Evolutionary conservation across 2,113 vertebrate genomes (phyloP).

Genomic region (Myodes glareolus): DNA sequence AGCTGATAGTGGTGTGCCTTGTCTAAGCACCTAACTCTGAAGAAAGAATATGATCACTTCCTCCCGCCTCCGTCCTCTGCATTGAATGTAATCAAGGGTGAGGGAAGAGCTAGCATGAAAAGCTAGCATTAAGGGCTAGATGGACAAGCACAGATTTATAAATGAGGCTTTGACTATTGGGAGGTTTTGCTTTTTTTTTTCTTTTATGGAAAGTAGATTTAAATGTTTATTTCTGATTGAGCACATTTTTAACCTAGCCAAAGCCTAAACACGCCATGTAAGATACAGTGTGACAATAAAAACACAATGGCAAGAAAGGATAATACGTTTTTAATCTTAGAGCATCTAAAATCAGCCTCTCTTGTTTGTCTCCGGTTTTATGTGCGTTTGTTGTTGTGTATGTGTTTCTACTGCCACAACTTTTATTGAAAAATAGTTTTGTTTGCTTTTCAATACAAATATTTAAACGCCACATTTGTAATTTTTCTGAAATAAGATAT

Average conservation of each 20-base stretch:
- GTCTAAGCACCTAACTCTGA: not conserved
- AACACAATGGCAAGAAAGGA: not conserved
- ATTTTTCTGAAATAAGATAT: constrained; percentile 20
- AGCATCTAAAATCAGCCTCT: not conserved
- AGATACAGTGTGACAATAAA: not conserved
- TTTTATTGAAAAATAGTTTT: constrained; percentile 21
- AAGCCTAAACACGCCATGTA: not conserved
- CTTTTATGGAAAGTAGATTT: not conserved
- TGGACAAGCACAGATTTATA: not conserved
- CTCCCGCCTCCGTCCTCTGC: not conserved
- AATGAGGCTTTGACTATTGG: not conserved
- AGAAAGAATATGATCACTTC: not conserved
- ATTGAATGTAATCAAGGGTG: not conserved
- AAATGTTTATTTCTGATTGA: not conserved
- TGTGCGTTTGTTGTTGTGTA: not conserved
- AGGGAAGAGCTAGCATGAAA: not conserved
- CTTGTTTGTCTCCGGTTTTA: not conserved
- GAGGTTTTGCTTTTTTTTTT: not conserved
- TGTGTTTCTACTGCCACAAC: not conserved
- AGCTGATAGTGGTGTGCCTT: no score
- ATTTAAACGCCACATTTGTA: constrained; percentile 14
- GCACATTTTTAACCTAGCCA: not conserved
- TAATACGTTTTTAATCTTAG: not conserved
- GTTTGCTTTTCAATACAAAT: constrained; percentile 32
- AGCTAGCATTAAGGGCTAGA: not conserved